Evolutionary conservation across 2,797 vertebrate species (phyloP), one percentile per base, ranked within the genome.

Genomic region (Echeneis naucrates): DNA sequence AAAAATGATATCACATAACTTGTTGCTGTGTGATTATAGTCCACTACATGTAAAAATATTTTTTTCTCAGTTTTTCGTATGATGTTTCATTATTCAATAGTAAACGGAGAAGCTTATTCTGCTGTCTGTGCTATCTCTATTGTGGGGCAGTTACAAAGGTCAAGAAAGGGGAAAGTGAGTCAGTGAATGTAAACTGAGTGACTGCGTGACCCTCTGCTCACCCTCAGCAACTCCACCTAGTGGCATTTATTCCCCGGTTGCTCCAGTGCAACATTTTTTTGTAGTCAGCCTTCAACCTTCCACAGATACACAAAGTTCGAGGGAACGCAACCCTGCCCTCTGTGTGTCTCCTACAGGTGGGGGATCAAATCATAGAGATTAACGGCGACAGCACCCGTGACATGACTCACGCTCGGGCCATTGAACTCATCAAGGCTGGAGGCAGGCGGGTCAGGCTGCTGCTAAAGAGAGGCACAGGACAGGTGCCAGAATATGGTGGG

Each of bases 281-380:
- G 57, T 23, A 45, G 68, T 77, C 37, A 42, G 37, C 61, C 77
- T 75, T 61, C 57, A 42, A 40, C 61, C 77, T 75, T 61, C 57
- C 38, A 1, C 67, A 64, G 30, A 40, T 61, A 61, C 76, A 74
- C 59, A 13, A 47, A 72, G 44, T 47, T 37, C 83, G 72, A 79
- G 61, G 72, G 42, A 76, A 70, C 75, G 62, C n/a, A 21, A 78
- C 57, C 53, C 13, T 52, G 44, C 76, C 48, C 60, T 75, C 26
- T 61, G 66, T 78, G 44, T 76, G 37, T 74, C 33, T 81, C 72
- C 88, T 85, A 80, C 94, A 99, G 98, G 97, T 99, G 68, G 98
- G 98, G 77, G 98, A 99, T 95, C 98, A 99, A 93, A 99, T 99
- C 90, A 99, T 99, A 88, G 98, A 99, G 95, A 99, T 99, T 89